Evolutionary conservation across 2,888 invertebrate genomes (phyloP), one percentile per base, ranked within the genome.

Genomic region (Protophormia terraenovae): DNA sequence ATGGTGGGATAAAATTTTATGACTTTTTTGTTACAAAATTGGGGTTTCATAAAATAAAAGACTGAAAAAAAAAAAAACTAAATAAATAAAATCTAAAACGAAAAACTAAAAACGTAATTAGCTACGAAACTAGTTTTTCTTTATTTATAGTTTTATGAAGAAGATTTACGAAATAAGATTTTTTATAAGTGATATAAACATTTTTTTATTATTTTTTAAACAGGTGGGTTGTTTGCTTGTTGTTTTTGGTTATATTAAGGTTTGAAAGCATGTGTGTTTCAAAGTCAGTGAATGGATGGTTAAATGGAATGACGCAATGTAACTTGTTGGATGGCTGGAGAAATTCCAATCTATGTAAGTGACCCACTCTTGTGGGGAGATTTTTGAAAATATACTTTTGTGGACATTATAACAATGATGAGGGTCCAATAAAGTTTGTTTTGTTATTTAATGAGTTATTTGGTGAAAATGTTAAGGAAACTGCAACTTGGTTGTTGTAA

Each of bases 121-220:
- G 62, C 69, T 53, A 53, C 24, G 69, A 84, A 84, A 84, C 84
- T 66, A 81, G 81, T 78, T 85, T 78, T 72, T 72, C 55, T 53
- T 27, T 64, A 38, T 76, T 60, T 78, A 58, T 77, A 14, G 32
- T 66, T 41, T 66, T 55, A 55, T 35, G n/a, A 55, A 76, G 53
- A 32, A 58, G 24, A 50, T 69, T 60, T 69, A 69, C 38, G 47
- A 78, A 69, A 60, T 45, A 55, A 16, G 53, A 41, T 76, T 69
- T 66, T 76, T 50, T 35, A 14, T 29, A 24, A 8, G 12, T 50
- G 29, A 45, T 58, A 55, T 29, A 67, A 50, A 29, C n/a, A n/a
- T n/a, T n/a, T n/a, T n/a, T n/a, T n/a, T n/a, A n/a, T n/a, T n/a
- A n/a, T n/a, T n/a, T 62, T 78, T 7, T 32, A 35, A 50, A 47